These are phyloP conservation scores for Meandrina meandrites DNA, from an alignment of 92 coral and sea anemone genomes.

Conservation along the genomic window DNA sequence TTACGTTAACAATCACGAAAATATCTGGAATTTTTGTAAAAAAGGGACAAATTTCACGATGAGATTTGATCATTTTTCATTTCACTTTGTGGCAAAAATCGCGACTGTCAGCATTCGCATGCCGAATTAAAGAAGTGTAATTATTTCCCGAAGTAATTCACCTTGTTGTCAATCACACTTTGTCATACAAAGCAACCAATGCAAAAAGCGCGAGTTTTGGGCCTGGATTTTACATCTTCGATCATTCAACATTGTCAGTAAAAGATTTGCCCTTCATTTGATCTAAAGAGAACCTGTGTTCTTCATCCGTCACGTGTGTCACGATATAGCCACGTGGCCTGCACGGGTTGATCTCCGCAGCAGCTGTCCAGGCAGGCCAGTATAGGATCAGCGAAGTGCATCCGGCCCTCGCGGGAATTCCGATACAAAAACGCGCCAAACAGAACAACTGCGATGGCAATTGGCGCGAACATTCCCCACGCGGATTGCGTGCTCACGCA, in stretches of 20 bases:
- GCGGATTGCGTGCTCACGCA: slow-evolving; percentile 29
- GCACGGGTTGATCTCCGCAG: slow-evolving; percentile 25
- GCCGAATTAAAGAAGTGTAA: background rate
- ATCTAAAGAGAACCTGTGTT: background rate
- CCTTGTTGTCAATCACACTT: background rate
- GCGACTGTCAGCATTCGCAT: background rate
- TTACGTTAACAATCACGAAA: too few relatives aligned
- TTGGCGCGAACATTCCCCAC: slow-evolving; percentile 53
- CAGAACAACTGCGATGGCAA: slow-evolving; percentile 20
- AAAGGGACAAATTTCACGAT: too few relatives aligned
- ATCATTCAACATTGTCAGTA: background rate
- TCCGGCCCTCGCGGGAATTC: slow-evolving; percentile 46
- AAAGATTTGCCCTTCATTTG: background rate
- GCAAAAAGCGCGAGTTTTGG: background rate
- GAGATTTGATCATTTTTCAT: background rate
- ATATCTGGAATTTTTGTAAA: too few relatives aligned
- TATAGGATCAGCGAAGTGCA: slow-evolving; percentile 19
- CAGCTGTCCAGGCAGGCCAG: slow-evolving; percentile 27
- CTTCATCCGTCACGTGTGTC: background rate
- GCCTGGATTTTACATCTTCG: background rate
- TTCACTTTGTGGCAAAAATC: background rate
- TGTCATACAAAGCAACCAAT: background rate
- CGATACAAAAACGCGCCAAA: slow-evolving; percentile 42
- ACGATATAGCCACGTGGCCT: slow-evolving; percentile 39
- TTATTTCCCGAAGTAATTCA: background rate